Evolutionary conservation across 1,140 invertebrate species (phyloP), one percentile per base, ranked within the genome.

Genomic region (Muscidifurax raptorellus): DNA sequence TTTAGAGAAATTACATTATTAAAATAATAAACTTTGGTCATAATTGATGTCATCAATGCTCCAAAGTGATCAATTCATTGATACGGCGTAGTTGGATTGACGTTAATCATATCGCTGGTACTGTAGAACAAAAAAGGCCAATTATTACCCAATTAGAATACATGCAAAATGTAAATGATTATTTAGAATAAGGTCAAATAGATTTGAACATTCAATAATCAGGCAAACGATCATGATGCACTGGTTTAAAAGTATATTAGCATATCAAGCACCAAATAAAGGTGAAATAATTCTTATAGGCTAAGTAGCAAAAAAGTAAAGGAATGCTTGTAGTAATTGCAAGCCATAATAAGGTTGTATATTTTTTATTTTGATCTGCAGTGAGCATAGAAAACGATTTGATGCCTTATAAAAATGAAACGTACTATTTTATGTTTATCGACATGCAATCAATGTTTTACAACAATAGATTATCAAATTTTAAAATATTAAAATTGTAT

Each of bases 101-200:
- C 96, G 91, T 96, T 96, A 86, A 97, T 96, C 95, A 97, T 96
- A 91, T 97, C 96, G 86, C 95, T 96, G 82, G 95, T 96, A 90
- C 96, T 96, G 94, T 52, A 84, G 95, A 95, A 85, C 88, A 89
- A 90, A 90, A 91, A 88, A 86, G 77, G 82, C 0, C 86, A 66
- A 77, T 64, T 82, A 86, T 40, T 32, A 66, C 40, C 40, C 18
- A 90, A 71, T 72, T 32, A 71, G 80, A 22, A 12, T 78, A 75
- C n/a, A n/a, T n/a, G n/a, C 67, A 86, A 74, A 83, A 59, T 76
- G 15, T 47, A 71, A 85, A 47, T 86, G 22, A 78, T 84, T 86
- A 30, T 74, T 72, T 74, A 69, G 27, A 15, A 84, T 74, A 77
- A 79, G 79, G 80, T 77, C 76, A 64, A 79, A 85, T 18, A 40